A percentile compares a stretch with the other conserved stretches of the same genome.
phyloP scores from a whole-genome alignment of 2,113 vertebrate genomes.

The Gnathonemus longibarbis region DNA sequence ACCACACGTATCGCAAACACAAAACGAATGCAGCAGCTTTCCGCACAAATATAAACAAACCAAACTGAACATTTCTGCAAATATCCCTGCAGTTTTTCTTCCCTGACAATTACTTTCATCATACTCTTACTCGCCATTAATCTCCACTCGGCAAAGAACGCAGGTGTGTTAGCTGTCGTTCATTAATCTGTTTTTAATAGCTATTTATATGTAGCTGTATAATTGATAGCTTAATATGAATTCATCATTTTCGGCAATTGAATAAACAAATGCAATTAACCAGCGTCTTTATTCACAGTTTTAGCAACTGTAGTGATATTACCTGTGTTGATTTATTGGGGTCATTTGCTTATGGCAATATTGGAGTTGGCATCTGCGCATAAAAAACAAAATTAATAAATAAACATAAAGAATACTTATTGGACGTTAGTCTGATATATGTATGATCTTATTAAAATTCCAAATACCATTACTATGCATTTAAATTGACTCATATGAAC shows the following conservation, averaged over 20 bases:
- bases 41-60: neutral
- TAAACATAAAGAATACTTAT: neutral
- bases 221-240: neutral
- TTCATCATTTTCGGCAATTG: neutral
- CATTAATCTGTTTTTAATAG: neutral
- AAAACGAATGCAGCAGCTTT: neutral
- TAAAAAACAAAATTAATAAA: neutral
- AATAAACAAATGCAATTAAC: neutral
- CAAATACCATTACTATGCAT: neutral
- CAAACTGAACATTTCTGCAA: neutral
- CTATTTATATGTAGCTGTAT: neutral
- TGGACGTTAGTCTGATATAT: neutral
- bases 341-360: neutral
- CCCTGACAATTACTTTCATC: neutral
- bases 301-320: neutral
- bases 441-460: neutral
- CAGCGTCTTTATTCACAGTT: neutral
- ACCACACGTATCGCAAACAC: neutral
- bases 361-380: no score
- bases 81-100: neutral
- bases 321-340: neutral
- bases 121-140: neutral
- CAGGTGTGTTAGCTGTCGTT: neutral
- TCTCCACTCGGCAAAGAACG: neutral
- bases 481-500: neutral